Conservation (phyloP, 2,797 vertebrate genomes). For the Enteromius viviparus region DNA sequence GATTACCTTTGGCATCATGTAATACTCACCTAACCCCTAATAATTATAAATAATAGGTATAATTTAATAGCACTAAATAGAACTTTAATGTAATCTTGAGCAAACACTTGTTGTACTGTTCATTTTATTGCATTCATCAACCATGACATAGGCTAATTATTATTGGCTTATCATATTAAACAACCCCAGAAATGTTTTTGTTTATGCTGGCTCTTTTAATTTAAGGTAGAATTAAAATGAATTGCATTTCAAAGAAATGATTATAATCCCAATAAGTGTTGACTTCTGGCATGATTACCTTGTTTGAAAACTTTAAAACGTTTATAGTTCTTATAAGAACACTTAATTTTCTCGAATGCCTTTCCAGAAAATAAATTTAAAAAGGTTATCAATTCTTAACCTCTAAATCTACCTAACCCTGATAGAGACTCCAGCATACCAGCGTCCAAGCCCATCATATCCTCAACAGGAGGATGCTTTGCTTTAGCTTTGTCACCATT, state of each 20-base stretch:
- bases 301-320: not conserved
- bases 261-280: too few species aligned
- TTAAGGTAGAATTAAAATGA: not conserved
- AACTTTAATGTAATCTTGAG: not conserved
- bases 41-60: not conserved
- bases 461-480: not conserved
- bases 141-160: not conserved
- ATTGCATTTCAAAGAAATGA: not conserved
- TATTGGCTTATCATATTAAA: not conserved
- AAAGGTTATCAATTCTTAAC: not conserved
- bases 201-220: not conserved
- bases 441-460: not conserved
- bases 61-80: not conserved
- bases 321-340: not conserved
- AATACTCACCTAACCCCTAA: not conserved
- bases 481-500: not conserved
- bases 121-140: not conserved
- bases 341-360: not conserved
- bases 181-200: not conserved
- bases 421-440: not conserved
- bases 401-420: not conserved
- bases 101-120: not conserved
- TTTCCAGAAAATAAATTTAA: not conserved
- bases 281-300: not conserved
- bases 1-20: not conserved